These are phyloP conservation scores for Caenorhabditis macrosperma DNA, from an alignment of 2,888 invertebrate species.

Conservation along the genomic window DNA sequence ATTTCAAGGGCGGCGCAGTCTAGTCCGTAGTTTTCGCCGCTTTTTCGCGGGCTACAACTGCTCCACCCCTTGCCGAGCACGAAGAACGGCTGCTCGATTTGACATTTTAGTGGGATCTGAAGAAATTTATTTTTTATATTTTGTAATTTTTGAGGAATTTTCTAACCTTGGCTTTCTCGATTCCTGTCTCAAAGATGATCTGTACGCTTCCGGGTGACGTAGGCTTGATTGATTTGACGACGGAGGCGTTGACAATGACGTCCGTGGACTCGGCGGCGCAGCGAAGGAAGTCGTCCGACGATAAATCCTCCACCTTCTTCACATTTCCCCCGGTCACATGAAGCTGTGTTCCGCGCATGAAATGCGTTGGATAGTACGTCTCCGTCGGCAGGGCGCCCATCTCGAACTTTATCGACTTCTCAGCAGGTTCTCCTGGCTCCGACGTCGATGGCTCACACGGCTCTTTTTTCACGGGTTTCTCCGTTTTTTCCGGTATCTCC, in stretches of 20 bases:
- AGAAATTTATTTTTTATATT: background rate
- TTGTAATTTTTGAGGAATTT: background rate
- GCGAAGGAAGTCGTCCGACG: conserved; percentile 61
- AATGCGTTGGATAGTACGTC: conserved; percentile 65
- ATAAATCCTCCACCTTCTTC: conserved; percentile 63
- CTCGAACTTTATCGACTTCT: conserved; percentile 36
- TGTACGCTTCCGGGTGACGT: conserved; percentile 20
- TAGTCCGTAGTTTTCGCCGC: conserved; percentile 57
- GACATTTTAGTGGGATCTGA: conserved; percentile 57
- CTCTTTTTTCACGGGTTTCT: conserved; percentile 9
- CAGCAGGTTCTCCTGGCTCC: background rate
- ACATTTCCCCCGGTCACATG: conserved; percentile 38
- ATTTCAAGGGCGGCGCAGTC: conserved; percentile 49
- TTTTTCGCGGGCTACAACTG: conserved; percentile 46
- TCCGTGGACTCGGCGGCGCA: conserved; percentile 51
- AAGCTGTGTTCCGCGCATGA: conserved; percentile 60
- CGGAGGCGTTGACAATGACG: conserved; percentile 45
- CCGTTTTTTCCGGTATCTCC: background rate
- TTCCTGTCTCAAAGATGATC: conserved; percentile 28
- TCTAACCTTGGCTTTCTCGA: conserved; percentile 2
- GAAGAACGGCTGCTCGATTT: conserved; percentile 63
- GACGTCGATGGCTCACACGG: conserved; percentile 4
- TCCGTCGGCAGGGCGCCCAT: conserved; percentile 57
- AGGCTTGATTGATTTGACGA: conserved; percentile 19
- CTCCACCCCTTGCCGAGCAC: conserved; percentile 67